Evolutionary conservation across 2,888 invertebrate species (phyloP).

Genomic region (Andrena chrysosceles): DNA sequence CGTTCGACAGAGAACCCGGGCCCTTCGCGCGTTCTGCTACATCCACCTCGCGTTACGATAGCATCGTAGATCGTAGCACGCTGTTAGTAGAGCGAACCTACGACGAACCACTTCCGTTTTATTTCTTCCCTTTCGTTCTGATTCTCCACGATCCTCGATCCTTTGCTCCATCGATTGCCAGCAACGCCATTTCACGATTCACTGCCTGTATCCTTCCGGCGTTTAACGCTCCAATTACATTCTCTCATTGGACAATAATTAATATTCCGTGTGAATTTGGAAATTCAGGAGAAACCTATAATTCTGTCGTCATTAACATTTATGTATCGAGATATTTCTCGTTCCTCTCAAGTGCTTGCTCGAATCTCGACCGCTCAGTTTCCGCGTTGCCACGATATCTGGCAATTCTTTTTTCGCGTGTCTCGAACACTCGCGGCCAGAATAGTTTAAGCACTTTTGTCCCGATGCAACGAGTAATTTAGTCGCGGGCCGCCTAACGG

Average conservation of each 20-base stretch:
- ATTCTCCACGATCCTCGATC: neutral
- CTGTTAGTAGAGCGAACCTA: neutral
- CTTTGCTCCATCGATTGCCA: neutral
- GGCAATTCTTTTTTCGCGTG: neutral
- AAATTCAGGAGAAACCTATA: too few species aligned
- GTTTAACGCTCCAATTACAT: too few species aligned
- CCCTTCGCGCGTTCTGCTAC: neutral
- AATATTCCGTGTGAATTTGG: too few species aligned
- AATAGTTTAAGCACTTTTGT: neutral
- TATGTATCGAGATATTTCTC: neutral
- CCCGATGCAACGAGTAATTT: conserved; percentile 3
- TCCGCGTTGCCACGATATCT: neutral
- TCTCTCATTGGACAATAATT: too few species aligned
- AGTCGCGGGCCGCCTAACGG: conserved; percentile 2
- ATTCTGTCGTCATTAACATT: too few species aligned
- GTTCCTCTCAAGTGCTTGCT: neutral
- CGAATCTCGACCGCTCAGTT: neutral
- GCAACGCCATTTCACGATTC: neutral
- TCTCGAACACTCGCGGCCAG: neutral
- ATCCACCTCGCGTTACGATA: neutral
- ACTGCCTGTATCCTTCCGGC: neutral
- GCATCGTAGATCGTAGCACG: neutral
- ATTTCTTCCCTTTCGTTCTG: neutral
- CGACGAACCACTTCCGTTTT: conserved; percentile 5
- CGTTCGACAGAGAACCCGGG: neutral